phyloP scores from a whole-genome alignment of 1,140 invertebrate genomes.

The Anastatus disparis region DNA sequence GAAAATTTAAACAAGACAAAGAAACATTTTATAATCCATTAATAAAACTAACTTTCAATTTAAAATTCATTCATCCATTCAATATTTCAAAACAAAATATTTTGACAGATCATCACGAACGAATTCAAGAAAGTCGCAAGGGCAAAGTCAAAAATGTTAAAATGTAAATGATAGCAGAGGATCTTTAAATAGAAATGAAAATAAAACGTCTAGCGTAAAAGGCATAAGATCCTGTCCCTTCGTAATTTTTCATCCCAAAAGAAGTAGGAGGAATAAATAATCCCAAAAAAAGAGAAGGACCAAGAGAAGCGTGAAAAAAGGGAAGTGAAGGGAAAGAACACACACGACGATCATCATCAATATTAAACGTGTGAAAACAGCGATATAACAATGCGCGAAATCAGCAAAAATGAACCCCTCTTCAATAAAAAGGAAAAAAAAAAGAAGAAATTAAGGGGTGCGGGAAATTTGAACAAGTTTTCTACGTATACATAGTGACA shows the following conservation, averaged over 20 bases:
- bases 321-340: neutral
- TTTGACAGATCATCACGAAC: neutral
- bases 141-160: neutral
- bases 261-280: neutral
- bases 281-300: neutral
- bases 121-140: neutral
- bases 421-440: no score
- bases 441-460: no score
- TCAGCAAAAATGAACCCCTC: conserved; percentile 19
- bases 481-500: neutral
- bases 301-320: neutral
- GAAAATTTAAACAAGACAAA: no score
- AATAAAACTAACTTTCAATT: no score
- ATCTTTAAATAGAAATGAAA: neutral
- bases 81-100: no score
- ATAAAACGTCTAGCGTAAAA: neutral
- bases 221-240: neutral
- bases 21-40: no score
- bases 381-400: conserved; percentile 18
- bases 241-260: neutral
- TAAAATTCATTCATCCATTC: no score
- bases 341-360: conserved; percentile 14
- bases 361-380: conserved; percentile 33
- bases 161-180: neutral
- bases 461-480: no score